Base-by-base conservation (phyloP, 92 coral and sea anemone species). In the Parazoanthus darwini region DNA sequence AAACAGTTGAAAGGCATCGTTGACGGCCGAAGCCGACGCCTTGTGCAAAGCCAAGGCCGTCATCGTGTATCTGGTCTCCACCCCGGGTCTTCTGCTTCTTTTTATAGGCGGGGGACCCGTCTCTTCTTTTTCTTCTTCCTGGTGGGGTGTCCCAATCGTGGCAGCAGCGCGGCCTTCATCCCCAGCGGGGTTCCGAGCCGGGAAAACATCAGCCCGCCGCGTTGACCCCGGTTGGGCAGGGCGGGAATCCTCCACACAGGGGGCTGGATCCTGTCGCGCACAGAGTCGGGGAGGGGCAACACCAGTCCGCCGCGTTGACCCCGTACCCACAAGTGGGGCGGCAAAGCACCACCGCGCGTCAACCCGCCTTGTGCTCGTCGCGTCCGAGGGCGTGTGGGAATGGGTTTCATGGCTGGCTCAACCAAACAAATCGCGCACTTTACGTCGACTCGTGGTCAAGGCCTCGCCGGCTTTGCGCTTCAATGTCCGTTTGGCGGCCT, bases 1-100 rank as follows among this genome's bases (percentile, higher is more conserved):
- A 77, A 77, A 77, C 80, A 77, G 33, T 77, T 77, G 80, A 3
- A 77, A 39, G 80, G 58, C 80, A 39, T 77, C 80, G 80, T 42
- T 77, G 80, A 77, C 56, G 80, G 80, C 80, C 80, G 80, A 39
- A 77, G 80, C 80, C 80, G 80, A 77, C 54, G 56, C 54, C 44
- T 76, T 39, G 51, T 76, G 80, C 56, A 76, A 76, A 6, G 54
- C 44, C 54, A 33, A 54, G 13, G 79, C 79, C 79, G 80, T 76
- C 80, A 38, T 76, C 0, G 26, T 5, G 33, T n/a, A 29, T 29
- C 33, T 29, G 33, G 33, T 29, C 33, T 29, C 33, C 33, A 29
- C 33, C 33, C 33, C 33, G 33, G 33, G 33, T 29, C 33, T 29
- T 29, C 33, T 29, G 0, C 33, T 29, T 29, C 33, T 29, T 29